phyloP scores from a whole-genome alignment of 2,888 invertebrate species.

The Drosophila putrida region DNA sequence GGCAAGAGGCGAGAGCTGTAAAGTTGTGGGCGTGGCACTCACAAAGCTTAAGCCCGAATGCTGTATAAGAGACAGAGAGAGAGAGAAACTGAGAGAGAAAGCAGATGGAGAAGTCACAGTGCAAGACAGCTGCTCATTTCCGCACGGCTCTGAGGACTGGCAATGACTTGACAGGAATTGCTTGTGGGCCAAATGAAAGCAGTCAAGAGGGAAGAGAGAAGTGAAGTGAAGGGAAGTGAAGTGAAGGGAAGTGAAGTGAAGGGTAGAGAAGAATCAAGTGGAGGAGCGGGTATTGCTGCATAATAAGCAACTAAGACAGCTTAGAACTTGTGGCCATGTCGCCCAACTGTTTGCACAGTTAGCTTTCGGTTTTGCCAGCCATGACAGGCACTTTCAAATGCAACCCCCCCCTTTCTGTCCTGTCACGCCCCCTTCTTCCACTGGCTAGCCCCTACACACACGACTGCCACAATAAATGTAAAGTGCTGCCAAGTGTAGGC shows the following conservation, averaged over 20 bases:
- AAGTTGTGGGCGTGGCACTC: constrained; percentile 27
- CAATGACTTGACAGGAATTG: constrained; percentile 70
- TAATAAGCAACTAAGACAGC: constrained; percentile 81
- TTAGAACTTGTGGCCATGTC: constrained; percentile 79
- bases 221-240: neutral
- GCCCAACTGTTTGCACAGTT: constrained; percentile 66
- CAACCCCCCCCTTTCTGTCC: constrained; percentile 30
- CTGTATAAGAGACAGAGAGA: neutral
- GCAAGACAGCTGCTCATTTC: constrained; percentile 80
- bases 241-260: neutral
- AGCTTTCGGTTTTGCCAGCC: constrained; percentile 53
- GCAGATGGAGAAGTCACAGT: constrained; percentile 59
- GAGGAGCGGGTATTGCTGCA: constrained; percentile 43
- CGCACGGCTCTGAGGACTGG: constrained; percentile 64
- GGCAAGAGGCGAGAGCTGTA: constrained; percentile 40
- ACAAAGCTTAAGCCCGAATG: constrained; percentile 61
- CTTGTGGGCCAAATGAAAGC: constrained; percentile 18
- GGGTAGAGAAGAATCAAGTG: neutral
- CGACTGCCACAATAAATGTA: constrained; percentile 78
- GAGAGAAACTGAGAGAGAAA: neutral
- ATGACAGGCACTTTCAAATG: constrained; percentile 78
- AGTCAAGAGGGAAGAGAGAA: neutral
- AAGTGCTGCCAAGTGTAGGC: constrained; percentile 79
- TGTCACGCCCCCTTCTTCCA: neutral
- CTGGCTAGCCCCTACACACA: constrained; percentile 16